Percentiles rank a stretch among this genome's conserved stretches.
Evolutionary conservation across 2,113 vertebrate species (phyloP).

Genomic region (Lynx canadensis): DNA sequence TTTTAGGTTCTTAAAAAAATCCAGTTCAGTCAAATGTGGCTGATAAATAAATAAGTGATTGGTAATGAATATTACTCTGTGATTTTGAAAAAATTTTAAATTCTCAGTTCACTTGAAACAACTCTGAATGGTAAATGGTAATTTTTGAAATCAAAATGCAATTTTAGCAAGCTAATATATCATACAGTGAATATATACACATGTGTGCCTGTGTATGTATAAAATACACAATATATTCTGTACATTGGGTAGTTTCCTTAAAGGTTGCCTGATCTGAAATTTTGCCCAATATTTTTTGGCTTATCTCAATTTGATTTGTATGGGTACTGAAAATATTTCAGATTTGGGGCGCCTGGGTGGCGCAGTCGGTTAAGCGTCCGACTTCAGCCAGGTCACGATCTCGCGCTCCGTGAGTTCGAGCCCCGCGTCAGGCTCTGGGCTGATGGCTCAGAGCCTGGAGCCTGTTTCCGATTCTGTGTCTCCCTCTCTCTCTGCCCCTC

Average conservation of each 20-base stretch:
- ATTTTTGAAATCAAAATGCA: neutral
- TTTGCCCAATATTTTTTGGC: neutral
- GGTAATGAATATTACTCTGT: neutral
- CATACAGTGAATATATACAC: neutral
- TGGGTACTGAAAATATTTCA: neutral
- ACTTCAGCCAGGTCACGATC: too few relatives aligned
- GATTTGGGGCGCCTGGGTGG: too few relatives aligned
- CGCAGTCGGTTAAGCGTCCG: too few relatives aligned
- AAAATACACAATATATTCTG: neutral
- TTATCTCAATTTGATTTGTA: neutral
- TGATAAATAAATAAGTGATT: neutral
- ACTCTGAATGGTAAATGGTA: neutral
- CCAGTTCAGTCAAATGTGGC: neutral
- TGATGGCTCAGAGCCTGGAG: too few relatives aligned
- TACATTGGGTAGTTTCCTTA: neutral
- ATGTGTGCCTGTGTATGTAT: neutral
- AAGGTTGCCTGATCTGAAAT: neutral
- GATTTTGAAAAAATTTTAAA: neutral
- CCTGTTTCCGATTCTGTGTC: too few relatives aligned
- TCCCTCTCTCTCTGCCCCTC: too few relatives aligned
- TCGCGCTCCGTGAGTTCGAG: too few relatives aligned
- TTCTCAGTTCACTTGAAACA: neutral
- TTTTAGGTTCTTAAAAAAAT: neutral
- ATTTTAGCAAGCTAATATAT: neutral
- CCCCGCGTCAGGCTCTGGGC: too few relatives aligned